Evolutionary conservation across 1,140 invertebrate genomes (phyloP).

Genomic region (Acyrthosiphon pisum): DNA sequence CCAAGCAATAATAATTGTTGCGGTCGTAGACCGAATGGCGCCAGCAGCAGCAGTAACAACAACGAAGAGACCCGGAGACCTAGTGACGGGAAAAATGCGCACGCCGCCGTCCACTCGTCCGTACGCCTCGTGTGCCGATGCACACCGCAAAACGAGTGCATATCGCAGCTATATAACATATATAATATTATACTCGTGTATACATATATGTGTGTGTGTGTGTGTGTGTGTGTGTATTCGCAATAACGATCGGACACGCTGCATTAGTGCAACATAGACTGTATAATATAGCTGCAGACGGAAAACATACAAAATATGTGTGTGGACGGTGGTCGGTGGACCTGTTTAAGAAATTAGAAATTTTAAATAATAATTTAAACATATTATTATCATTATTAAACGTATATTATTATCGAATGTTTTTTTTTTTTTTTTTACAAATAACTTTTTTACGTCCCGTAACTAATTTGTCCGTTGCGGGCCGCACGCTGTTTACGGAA

Average conservation of each 20-base stretch:
- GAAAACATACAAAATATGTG: background rate
- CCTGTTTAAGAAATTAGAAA: background rate
- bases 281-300: background rate
- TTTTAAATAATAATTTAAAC: conserved; percentile 1
- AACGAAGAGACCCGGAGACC: background rate
- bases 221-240: background rate
- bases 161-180: background rate
- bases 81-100: conserved; percentile 30
- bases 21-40: conserved; percentile 44
- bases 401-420: background rate
- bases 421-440: conserved; percentile 5
- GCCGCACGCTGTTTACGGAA: conserved; percentile 37
- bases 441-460: background rate
- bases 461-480: background rate
- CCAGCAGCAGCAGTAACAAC: background rate
- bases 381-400: background rate
- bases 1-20: conserved; percentile 2
- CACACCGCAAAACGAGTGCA: background rate
- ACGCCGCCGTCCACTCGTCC: background rate
- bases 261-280: background rate
- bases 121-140: background rate
- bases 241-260: background rate
- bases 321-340: background rate
- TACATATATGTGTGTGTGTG: background rate
- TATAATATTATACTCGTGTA: background rate